Percentiles rank a stretch among this genome's conserved stretches.
These are phyloP conservation scores for Merops nubicus DNA, from an alignment of 2,113 vertebrate genomes.

Conservation along the genomic window DNA sequence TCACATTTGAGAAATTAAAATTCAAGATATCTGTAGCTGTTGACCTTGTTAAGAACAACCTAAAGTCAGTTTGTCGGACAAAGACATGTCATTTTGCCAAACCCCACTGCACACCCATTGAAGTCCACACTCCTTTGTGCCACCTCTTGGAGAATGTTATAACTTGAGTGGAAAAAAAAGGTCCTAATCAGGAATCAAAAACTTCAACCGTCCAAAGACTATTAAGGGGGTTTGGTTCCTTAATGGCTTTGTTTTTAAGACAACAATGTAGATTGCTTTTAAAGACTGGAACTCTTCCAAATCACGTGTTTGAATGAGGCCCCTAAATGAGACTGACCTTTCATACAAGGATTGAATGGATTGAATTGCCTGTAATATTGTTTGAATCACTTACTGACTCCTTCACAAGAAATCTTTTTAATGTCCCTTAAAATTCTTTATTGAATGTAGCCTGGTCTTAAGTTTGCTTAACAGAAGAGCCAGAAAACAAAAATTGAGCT, in stretches of 20 bases:
- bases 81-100: background rate
- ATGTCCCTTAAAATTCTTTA: background rate
- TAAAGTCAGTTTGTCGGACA: background rate
- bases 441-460: background rate
- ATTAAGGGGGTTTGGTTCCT: background rate
- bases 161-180: background rate
- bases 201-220: background rate
- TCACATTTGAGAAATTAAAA: background rate
- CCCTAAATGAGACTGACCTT: background rate
- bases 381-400: background rate
- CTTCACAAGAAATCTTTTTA: background rate
- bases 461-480: background rate
- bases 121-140: background rate
- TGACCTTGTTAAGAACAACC: background rate
- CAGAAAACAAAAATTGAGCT: background rate
- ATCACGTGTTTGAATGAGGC: background rate
- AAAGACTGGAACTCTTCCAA: background rate
- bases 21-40: background rate
- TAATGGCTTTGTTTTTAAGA: background rate
- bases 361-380: background rate
- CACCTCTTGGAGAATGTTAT: background rate
- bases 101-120: background rate
- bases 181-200: background rate
- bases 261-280: background rate
- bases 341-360: background rate